Percentiles rank a stretch among this genome's conserved stretches.
These are phyloP conservation scores for Thera britannica DNA, from an alignment of 2,888 invertebrate species.

Conservation along the genomic window DNA sequence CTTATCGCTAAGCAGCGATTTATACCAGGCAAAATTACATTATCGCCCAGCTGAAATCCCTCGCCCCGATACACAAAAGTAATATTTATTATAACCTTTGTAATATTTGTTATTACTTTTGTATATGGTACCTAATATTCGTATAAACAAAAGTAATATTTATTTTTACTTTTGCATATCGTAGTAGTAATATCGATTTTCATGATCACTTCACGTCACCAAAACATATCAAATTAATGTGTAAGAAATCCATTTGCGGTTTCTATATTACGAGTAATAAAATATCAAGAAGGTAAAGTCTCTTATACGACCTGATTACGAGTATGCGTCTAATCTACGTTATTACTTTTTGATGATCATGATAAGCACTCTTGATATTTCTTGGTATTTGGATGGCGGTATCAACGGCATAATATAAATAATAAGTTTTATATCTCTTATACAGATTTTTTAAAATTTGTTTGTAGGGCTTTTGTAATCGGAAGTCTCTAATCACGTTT, in stretches of 20 bases:
- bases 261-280: constrained; percentile 6
- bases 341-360: constrained; percentile 5
- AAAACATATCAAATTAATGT: constrained; percentile 2
- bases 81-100: too few species aligned
- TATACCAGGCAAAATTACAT: too few species aligned
- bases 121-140: too few species aligned
- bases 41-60: too few species aligned
- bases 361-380: constrained; percentile 3
- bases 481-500: too few species aligned
- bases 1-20: too few species aligned
- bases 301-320: not conserved
- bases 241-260: not conserved
- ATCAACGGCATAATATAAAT: not conserved
- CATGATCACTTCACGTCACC: not conserved
- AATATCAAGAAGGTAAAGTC: constrained; percentile 1
- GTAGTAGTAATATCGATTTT: too few species aligned
- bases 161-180: too few species aligned
- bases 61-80: too few species aligned
- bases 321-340: constrained; percentile 1
- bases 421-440: not conserved
- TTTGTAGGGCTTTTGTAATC: too few species aligned
- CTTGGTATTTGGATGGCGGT: not conserved
- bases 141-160: too few species aligned
- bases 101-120: too few species aligned
- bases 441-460: not conserved